Conservation (phyloP, 1,140 invertebrate species). For the Neocloeon triangulifer region DNA sequence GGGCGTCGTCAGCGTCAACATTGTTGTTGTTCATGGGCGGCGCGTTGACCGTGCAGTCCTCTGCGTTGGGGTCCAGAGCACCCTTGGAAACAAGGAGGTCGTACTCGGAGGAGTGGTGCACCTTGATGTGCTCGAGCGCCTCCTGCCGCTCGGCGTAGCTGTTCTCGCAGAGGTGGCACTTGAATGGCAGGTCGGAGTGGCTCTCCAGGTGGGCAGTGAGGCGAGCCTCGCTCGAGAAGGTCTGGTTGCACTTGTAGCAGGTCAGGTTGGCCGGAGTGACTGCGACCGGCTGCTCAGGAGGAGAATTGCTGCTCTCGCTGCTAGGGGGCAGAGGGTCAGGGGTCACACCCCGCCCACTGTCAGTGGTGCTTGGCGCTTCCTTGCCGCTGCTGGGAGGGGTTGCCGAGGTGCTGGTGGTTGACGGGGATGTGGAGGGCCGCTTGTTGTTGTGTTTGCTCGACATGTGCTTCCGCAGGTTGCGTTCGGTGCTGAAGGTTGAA, state of each 20-base stretch:
- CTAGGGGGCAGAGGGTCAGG: slow-evolving; percentile 6
- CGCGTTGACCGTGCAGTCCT: slow-evolving; percentile 11
- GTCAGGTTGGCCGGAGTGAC: background rate
- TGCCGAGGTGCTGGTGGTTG: background rate
- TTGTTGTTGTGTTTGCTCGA: slow-evolving; percentile 35
- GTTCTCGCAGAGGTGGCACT: slow-evolving; percentile 78
- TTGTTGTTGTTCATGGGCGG: slow-evolving; percentile 16
- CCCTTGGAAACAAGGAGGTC: slow-evolving; percentile 54
- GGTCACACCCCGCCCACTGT: slow-evolving; percentile 7
- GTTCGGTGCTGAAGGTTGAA: slow-evolving; percentile 61
- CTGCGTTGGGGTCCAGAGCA: slow-evolving; percentile 37
- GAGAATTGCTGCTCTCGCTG: slow-evolving; percentile 5
- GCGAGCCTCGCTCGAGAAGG: slow-evolving; percentile 11
- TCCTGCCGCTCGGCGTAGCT: slow-evolving; percentile 56
- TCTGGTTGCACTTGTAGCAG: slow-evolving; percentile 6
- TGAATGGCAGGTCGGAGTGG: slow-evolving; percentile 50
- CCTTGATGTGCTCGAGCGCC: slow-evolving; percentile 57
- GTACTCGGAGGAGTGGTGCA: slow-evolving; percentile 43
- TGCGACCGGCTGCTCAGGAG: background rate
- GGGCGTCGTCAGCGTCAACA: slow-evolving; percentile 25
- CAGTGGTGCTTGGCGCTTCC: slow-evolving; percentile 8
- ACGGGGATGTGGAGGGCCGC: slow-evolving; percentile 15
- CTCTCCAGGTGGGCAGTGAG: slow-evolving; percentile 10
- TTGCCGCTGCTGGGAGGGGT: slow-evolving; percentile 9
- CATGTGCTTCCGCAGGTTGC: slow-evolving; percentile 55